A percentile compares a stretch with the other conserved stretches of the same genome.
phyloP scores from a whole-genome alignment of 2,888 invertebrate species.

The Andricus curvator region DNA sequence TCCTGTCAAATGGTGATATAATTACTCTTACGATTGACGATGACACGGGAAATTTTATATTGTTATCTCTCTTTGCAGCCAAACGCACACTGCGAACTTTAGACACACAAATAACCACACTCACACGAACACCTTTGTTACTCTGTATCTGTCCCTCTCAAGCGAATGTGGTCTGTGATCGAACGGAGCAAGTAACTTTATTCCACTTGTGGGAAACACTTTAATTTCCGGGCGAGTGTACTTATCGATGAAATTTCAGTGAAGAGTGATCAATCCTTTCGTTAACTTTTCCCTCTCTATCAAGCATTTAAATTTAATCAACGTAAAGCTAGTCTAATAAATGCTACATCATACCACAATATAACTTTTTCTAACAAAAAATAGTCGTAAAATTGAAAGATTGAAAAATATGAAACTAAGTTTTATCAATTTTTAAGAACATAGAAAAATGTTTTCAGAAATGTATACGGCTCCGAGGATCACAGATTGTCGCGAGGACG shows the following conservation, averaged over 20 bases:
- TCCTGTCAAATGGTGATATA: slow-evolving; percentile 1
- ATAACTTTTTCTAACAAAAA: background rate
- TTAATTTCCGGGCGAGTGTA: slow-evolving; percentile 23
- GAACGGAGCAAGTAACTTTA: slow-evolving; percentile 33
- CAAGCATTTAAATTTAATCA: background rate
- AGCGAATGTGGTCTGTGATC: slow-evolving; percentile 29
- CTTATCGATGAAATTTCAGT: slow-evolving; percentile 20
- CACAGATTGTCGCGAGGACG: slow-evolving; percentile 5
- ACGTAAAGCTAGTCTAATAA: background rate
- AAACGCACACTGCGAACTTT: slow-evolving; percentile 5
- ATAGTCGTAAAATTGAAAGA: background rate
- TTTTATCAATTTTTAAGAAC: background rate
- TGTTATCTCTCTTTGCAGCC: slow-evolving; percentile 29
- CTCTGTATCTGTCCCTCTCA: slow-evolving; percentile 32
- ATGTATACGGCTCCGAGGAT: background rate
- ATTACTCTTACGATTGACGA: slow-evolving; percentile 6
- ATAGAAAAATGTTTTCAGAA: background rate
- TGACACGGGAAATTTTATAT: slow-evolving; percentile 8
- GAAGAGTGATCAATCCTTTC: background rate
- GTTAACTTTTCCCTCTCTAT: background rate
- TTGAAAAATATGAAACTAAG: background rate
- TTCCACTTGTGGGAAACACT: slow-evolving; percentile 29
- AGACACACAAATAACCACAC: background rate
- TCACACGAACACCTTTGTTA: slow-evolving; percentile 10
- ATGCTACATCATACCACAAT: background rate